Evolutionary conservation across 2,888 invertebrate genomes (phyloP), one percentile per base, ranked within the genome.

Genomic region (Uropetala carovei): DNA sequence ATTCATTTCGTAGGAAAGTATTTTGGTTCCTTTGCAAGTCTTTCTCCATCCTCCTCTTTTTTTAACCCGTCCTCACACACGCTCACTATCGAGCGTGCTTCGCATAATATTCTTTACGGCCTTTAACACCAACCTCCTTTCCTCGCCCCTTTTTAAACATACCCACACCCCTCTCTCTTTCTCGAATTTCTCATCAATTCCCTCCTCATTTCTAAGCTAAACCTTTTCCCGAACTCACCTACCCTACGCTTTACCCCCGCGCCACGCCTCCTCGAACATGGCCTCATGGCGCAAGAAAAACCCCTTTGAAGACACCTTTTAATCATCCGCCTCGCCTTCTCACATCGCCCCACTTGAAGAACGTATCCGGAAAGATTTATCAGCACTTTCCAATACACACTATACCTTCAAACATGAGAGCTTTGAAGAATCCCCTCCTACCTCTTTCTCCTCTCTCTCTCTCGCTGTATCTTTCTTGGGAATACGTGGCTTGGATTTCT

Each of bases 341-440:
- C 43, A 43, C 43, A 43, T 43, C 43, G 1, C 43, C 43, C 75
- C 75, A 11, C 89, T 68, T 43, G 64, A 68, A 89, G 60, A 64
- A 64, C 89, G 60, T 30, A 86, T 86, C 86, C 86, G 64, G 43
- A 89, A 89, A 89, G 89, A 89, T 60, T 89, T 89, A 89, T 64
- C 89, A 89, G 89, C 89, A 89, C 89, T 89, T 89, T 89, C 89
- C 89, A 89, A 89, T 89, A 89, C 64, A 89, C 68, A 89, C 64
- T 68, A 68, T 68, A 68, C 68, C 68, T 68, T 68, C 75, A 75
- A 75, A 75, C 75, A 75, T 75, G 75, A 27, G 18, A 22, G 75
- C 75, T 75, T 75, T 75, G 75, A 75, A 27, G 75, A 27, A 75
- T 0, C 11, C n/a, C n/a, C n/a, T n/a, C n/a, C n/a, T n/a, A n/a